Percentiles rank a stretch among this genome's conserved stretches.
phyloP scores from a whole-genome alignment of 2,888 invertebrate genomes.

The Cactoblastis cactorum region DNA sequence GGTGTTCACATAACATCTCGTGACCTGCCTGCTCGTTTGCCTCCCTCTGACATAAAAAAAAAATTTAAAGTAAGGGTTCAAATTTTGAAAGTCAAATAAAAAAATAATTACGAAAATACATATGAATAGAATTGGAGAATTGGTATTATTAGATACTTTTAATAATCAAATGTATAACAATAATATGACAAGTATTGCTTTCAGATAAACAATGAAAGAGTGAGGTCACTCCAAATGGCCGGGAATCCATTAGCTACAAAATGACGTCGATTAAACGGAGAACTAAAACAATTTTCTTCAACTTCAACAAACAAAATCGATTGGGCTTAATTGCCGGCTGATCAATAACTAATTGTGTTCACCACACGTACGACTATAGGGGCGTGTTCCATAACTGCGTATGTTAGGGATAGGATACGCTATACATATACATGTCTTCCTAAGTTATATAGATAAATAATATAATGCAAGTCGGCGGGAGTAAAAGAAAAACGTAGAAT shows the following conservation, averaged over 20 bases:
- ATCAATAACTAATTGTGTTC: constrained; percentile 79
- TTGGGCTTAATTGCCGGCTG: constrained; percentile 74
- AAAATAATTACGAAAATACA: no score
- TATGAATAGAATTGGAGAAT: no score
- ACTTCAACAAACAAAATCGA: constrained; percentile 79
- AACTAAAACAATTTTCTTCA: constrained; percentile 78
- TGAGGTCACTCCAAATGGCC: constrained; percentile 56
- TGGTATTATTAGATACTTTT: no score
- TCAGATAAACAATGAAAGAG: constrained; percentile 53
- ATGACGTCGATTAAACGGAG: constrained; percentile 67
- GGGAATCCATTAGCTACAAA: constrained; percentile 70
- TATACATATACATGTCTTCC: no score
- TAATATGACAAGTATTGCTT: constrained; percentile 42
- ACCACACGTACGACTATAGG: constrained; percentile 67
- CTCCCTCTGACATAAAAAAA: no score
- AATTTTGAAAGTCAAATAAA: no score
- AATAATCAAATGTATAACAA: constrained; percentile 20
- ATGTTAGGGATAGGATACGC: not conserved
- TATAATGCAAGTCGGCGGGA: no score
- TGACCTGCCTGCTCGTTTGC: no score
- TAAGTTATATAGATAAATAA: no score
- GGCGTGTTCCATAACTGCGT: not conserved
- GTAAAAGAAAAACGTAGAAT: no score
- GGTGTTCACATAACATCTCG: no score
- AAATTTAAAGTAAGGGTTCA: no score